phyloP scores from a whole-genome alignment of 2,888 invertebrate species.

The Dasysyrphus tricinctus region DNA sequence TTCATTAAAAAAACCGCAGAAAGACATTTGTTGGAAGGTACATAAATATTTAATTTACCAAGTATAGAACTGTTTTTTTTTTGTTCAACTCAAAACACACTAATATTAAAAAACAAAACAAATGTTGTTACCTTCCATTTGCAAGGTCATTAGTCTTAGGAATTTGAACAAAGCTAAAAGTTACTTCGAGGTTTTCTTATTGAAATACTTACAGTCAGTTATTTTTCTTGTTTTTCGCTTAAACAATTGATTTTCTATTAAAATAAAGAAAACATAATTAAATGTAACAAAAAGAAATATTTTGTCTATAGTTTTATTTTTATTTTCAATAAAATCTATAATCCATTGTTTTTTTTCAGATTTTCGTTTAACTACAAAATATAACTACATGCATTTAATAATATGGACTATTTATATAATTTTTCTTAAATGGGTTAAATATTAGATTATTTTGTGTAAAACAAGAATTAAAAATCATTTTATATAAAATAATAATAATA shows the following conservation, averaged over 20 bases:
- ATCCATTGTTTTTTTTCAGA: constrained; percentile 35
- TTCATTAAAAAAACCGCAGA: too few species aligned
- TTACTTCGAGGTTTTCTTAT: too few species aligned
- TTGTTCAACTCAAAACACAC: too few species aligned
- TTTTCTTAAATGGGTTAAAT: constrained; percentile 51
- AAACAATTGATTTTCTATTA: background rate
- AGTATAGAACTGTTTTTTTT: too few species aligned
- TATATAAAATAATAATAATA: constrained; percentile 42
- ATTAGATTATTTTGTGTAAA: constrained; percentile 38
- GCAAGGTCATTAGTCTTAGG: too few species aligned
- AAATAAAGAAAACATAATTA: background rate
- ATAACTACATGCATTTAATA: constrained; percentile 54
- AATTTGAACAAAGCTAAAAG: too few species aligned
- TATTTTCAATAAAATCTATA: constrained; percentile 60
- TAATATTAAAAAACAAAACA: too few species aligned
- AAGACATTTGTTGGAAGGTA: too few species aligned
- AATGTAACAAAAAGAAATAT: background rate
- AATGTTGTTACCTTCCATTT: too few species aligned
- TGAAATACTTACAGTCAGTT: background rate
- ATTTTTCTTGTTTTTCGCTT: background rate
- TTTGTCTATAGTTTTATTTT: constrained; percentile 64
- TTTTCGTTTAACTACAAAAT: constrained; percentile 43
- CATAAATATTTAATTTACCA: too few species aligned
- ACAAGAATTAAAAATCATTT: constrained; percentile 41
- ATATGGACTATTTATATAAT: constrained; percentile 56